Conservation (phyloP, 2,888 invertebrate species). For the Antheraea assamensis region DNA sequence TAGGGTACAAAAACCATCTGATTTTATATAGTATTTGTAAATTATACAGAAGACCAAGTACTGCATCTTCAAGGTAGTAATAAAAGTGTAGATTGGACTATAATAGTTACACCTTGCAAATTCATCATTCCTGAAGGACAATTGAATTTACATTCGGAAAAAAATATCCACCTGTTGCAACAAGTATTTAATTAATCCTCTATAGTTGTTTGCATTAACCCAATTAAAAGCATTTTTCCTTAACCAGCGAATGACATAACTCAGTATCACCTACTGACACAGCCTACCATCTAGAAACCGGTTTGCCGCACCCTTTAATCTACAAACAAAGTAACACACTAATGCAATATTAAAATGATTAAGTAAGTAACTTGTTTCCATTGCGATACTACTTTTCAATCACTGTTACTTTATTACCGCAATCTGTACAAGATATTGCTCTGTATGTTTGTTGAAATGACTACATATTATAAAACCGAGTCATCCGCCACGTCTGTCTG, state of each 20-base stretch:
- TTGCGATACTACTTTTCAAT: neutral
- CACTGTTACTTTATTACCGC: neutral
- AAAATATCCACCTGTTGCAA: neutral
- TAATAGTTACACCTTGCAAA: neutral
- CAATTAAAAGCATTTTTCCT: neutral
- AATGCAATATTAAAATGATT: slow-evolving; percentile 9
- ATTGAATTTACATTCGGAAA: neutral
- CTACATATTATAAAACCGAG: too few relatives aligned
- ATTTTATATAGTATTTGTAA: neutral
- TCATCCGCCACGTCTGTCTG: too few relatives aligned
- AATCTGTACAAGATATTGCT: neutral
- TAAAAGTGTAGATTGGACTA: neutral
- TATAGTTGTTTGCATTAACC: slow-evolving; percentile 7
- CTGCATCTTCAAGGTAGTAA: neutral
- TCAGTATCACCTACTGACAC: neutral
- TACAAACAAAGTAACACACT: neutral
- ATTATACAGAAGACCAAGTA: neutral
- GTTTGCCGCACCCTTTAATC: neutral
- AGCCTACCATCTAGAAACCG: neutral
- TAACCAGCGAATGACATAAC: neutral
- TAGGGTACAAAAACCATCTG: too few relatives aligned
- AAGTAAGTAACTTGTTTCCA: neutral
- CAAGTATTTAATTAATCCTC: neutral
- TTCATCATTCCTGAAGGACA: neutral
- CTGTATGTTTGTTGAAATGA: neutral